Base-by-base conservation (phyloP, 1,140 invertebrate species). In the Oryctes rhinoceros region DNA sequence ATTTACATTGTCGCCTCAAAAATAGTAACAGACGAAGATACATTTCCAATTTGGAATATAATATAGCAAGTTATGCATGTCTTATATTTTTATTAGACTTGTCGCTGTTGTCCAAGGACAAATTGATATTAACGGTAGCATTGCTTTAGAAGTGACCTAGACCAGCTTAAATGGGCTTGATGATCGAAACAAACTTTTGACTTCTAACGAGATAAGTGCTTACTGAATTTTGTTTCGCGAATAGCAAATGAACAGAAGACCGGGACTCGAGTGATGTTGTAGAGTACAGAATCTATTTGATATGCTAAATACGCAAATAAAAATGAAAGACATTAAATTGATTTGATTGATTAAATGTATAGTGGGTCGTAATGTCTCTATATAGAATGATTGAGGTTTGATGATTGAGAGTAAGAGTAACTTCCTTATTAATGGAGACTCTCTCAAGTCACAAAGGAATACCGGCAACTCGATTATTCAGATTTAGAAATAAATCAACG, bases 131-230 rank as follows among this genome's bases (percentile, higher is more conserved):
- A 30, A 24, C 65, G 20, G 65, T 67, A 67, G 35, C 65, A 67
- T 67, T 67, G 65, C 65, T 67, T 67, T 67, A 67, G 18, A 53
- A 53, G 65, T 67, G 65, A 67, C 65, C 65, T 67, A 67, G 65
- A 67, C 65, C 65, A 67, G 20, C 35, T 67, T 30, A 67, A 67
- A 30, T 30, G 30, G 65, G 9, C 20, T 67, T 35, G 65, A 24
- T 24, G 15, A 67, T 67, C 65, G n/a, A 67, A 67, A 67, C 30
- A 67, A 67, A 67, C n/a, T 67, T 67, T 67, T 67, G 65, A 67
- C 65, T 67, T 67, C 65, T 67, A 67, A 67, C 30, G 4, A 67
- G 65, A 67, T 67, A 67, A 67, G 65, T 67, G 65, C 20, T 67
- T 67, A 67, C 7, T 18, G 30, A 67, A 24, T 67, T 67, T 67